These are phyloP conservation scores for Laterallus jamaicensis DNA, from an alignment of 2,113 vertebrate genomes.

Conservation along the genomic window DNA sequence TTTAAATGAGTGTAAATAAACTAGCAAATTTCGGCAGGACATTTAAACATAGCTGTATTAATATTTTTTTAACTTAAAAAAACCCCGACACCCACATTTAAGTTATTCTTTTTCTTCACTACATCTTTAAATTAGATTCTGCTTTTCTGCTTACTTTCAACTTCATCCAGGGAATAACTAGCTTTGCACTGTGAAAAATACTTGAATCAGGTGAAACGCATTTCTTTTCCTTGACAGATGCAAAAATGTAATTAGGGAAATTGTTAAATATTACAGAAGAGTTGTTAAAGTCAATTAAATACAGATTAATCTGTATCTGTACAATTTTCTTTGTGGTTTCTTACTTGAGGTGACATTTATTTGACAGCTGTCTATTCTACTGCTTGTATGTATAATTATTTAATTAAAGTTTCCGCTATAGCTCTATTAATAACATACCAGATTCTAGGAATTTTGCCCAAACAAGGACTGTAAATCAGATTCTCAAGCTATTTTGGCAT, in stretches of 20 bases:
- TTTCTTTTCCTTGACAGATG: background rate
- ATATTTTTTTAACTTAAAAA: background rate
- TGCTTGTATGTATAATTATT: background rate
- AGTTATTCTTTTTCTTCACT: background rate
- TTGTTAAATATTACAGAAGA: background rate
- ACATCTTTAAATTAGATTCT: background rate
- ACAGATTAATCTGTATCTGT: background rate
- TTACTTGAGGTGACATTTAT: background rate
- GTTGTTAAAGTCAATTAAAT: background rate
- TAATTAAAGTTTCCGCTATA: background rate
- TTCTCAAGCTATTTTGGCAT: background rate
- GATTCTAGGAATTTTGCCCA: background rate
- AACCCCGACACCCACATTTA: fast-evolving
- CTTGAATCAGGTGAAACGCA: background rate
- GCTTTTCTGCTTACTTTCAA: background rate
- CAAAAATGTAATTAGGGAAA: background rate
- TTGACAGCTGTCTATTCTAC: slow-evolving; percentile 16
- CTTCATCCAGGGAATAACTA: background rate
- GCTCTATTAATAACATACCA: background rate
- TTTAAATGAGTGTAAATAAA: background rate
- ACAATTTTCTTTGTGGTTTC: background rate
- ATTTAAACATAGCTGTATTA: background rate
- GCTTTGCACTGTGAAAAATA: background rate
- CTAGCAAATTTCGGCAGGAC: background rate
- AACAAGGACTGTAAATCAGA: background rate